Evolutionary conservation across 2,888 invertebrate genomes (phyloP).

Genomic region (Aporophyla nigra): DNA sequence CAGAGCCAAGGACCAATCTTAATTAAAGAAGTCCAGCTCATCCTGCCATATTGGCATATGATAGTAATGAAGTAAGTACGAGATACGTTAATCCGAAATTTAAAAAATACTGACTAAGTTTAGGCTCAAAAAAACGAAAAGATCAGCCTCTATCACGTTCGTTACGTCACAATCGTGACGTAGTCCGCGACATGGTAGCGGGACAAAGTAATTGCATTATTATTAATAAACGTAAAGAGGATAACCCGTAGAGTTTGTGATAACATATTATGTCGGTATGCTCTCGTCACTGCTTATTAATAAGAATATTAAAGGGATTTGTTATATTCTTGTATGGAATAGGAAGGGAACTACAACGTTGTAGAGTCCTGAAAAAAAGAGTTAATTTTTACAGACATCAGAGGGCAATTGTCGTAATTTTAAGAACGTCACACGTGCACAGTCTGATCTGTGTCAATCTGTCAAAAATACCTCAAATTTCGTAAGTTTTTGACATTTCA

Average conservation of each 20-base stretch:
- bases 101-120: background rate
- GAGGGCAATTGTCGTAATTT: no score
- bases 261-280: slow-evolving; percentile 17
- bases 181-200: slow-evolving; percentile 12
- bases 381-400: background rate
- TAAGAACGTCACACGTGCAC: no score
- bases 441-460: no score
- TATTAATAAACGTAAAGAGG: slow-evolving; percentile 52
- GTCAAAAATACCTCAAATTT: no score
- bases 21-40: no score
- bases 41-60: no score
- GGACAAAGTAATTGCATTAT: slow-evolving; percentile 53
- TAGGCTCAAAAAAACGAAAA: background rate
- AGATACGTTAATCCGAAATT: background rate
- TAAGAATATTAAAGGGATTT: slow-evolving; percentile 13
- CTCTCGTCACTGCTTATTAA: slow-evolving; percentile 22
- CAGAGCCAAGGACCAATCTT: no score
- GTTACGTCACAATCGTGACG: slow-evolving; percentile 42
- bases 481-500: no score
- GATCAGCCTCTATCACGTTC: background rate
- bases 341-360: background rate
- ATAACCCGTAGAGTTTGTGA: slow-evolving; percentile 43
- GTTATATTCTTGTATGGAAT: background rate
- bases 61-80: no score
- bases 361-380: background rate